Base-by-base conservation (phyloP, 2,113 vertebrate genomes). In the Pangasianodon hypophthalmus region DNA sequence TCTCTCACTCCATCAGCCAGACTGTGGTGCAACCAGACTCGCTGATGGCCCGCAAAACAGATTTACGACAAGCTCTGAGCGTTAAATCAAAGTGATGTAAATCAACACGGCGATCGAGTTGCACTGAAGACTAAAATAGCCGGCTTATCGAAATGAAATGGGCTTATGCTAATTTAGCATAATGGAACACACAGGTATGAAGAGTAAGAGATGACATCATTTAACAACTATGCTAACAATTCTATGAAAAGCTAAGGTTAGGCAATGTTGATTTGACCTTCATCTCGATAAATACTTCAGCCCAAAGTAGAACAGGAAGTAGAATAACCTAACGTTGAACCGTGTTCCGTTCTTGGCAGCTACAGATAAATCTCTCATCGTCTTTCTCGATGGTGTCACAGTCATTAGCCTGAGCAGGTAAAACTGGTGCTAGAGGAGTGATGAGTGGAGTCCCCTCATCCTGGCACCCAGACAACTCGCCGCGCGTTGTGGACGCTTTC, bases 341-440 rank as follows among this genome's bases (percentile, higher is more conserved):
- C 92, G 93, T 88, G 75, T 95, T 94, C 88, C 29, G 41, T 18
- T 95, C 92, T 95, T 91, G 71, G 92, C 88, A 82, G 67, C 88
- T 84, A 95, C 93, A 95, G 94, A 95, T 92, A 91, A 93, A 95
- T 96, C 91, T 92, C 92, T 80, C 80, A 93, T 92, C 91, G 93
- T 95, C 91, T 94, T 93, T 81, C 48, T 32, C 41, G 1, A 37
- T 18, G 84, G 93, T 91, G 83, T 81, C 88, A 94, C 95, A 92
- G 92, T 95, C 95, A 94, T 94, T 94, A 69, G 29, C 92, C 18
- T 8, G 91, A 89, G 92, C 92, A 95, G 94, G 95, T 94, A 94
- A 91, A 91, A 92, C 69, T 37, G 91, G 88, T 41, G 86, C 89
- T 92, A 91, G 92, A 91, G 89, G 32, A 82, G 92, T 50, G 92